Evolutionary conservation across 2,113 vertebrate species (phyloP).

Genomic region (Calyptommatus sinebrachiatus): DNA sequence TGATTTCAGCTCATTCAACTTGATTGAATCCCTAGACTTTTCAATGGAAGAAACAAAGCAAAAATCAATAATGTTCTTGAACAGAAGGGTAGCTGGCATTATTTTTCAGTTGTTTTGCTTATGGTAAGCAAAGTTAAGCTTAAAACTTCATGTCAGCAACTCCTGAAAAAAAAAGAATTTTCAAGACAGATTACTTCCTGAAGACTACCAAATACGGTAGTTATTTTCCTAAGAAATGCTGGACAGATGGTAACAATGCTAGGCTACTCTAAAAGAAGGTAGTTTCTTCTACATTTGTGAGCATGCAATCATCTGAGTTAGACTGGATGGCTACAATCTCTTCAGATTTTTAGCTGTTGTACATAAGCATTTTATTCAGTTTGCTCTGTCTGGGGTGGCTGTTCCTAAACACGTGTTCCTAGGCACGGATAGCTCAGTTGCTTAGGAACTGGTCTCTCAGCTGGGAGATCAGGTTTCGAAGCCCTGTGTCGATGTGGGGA

Average conservation of each 20-base stretch:
- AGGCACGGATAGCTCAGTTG: no score
- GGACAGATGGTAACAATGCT: not conserved
- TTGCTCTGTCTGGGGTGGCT: no score
- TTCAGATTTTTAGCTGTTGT: no score
- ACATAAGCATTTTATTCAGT: no score
- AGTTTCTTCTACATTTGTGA: not conserved
- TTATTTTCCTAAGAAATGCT: not conserved
- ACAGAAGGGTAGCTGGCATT: not conserved
- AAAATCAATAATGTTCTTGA: not conserved
- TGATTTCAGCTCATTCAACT: conserved; percentile 90
- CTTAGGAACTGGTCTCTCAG: no score
- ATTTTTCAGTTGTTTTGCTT: not conserved
- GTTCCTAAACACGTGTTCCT: no score
- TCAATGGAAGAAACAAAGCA: conserved; percentile 35
- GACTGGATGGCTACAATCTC: no score
- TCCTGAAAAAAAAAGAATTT: not conserved
- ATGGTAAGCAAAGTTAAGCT: not conserved
- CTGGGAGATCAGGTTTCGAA: no score
- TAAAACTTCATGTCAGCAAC: no score
- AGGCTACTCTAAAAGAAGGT: not conserved
- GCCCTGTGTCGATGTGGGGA: no score
- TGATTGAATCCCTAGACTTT: conserved; percentile 90
- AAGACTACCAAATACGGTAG: not conserved
- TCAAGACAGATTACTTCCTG: not conserved
- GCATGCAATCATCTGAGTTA: not conserved